These are phyloP conservation scores for Drosophila ezoana DNA, from an alignment of 2,888 invertebrate genomes.

Conservation along the genomic window DNA sequence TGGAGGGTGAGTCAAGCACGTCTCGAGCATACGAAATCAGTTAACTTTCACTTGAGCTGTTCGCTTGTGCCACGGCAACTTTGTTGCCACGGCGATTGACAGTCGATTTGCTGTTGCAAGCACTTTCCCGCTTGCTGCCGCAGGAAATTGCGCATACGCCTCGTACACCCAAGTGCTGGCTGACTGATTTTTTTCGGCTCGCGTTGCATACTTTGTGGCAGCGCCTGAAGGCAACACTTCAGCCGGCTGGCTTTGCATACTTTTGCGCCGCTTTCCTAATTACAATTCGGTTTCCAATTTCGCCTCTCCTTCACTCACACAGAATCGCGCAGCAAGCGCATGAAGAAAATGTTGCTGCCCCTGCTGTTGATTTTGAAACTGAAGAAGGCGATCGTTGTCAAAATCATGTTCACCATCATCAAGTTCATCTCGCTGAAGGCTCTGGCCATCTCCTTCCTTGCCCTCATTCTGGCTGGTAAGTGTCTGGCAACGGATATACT, in stretches of 20 bases:
- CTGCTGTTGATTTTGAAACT: conserved; percentile 87
- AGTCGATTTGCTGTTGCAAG: conserved; percentile 15
- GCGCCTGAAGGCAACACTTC: background rate
- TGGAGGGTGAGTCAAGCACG: conserved; percentile 79
- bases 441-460: conserved; percentile 87
- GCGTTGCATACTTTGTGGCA: conserved; percentile 51
- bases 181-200: background rate
- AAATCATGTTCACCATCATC: conserved; percentile 87
- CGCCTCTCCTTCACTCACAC: conserved; percentile 28
- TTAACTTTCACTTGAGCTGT: conserved; percentile 26
- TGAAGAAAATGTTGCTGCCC: conserved; percentile 88
- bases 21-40: conserved; percentile 13
- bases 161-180: conserved; percentile 1
- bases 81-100: conserved; percentile 23
- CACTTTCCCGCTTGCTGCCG: background rate
- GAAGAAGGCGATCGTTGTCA: conserved; percentile 87
- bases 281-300: conserved; percentile 10
- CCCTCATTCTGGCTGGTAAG: conserved; percentile 87
- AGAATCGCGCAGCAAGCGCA: conserved; percentile 87
- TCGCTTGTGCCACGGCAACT: conserved; percentile 7
- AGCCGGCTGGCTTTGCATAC: conserved; percentile 34
- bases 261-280: conserved; percentile 26
- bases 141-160: conserved; percentile 46
- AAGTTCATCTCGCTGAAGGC: conserved; percentile 89
- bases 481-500: conserved; percentile 8